Evolutionary conservation across 2,888 invertebrate species (phyloP), one percentile per base, ranked within the genome.

Genomic region (Himalopsyche anomala): DNA sequence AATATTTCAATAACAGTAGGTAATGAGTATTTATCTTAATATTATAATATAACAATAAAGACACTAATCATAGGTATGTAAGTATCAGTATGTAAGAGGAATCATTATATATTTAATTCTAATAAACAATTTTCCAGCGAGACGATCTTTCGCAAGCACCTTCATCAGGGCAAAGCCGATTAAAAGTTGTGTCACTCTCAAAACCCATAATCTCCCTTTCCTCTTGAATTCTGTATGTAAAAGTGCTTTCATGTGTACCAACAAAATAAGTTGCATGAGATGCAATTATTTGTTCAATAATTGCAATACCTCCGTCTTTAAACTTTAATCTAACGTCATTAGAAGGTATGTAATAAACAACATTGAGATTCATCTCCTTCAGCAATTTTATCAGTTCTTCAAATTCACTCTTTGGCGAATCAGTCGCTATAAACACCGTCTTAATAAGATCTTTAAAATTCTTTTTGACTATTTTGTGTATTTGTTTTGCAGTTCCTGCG

Each of bases 191-290:
- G 42, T 95, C 92, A 74, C 95, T 93, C 8, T 95, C 94, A 91
- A 98, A 98, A 1, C 98, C 98, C 79, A 99, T 91, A 87, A 99
- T 98, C 92, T 99, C 99, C 42, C 99, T 94, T 90, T 99, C 99
- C 91, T 99, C 99, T 92, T 99, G 98, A 89, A 99, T 99, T 85
- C 99, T 94, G 91, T 97, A 99, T 0, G 99, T 96, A 91, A 99
- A 99, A 0, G 99, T 99, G 87, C 99, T 99, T 89, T 98, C 98
- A 90, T 96, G 95, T 0, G 98, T 98, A 12, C 99, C 99, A 62
- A 98, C 94, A 90, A 99, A 99, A 90, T 95, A 95, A 89, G 95
- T 94, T 0, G 98, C 96, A 91, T 96, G 95, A 0, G 99, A 96
- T 91, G 98, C 98, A 89, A 99, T 97, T 90, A 99, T 97, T 93